Evolutionary conservation across 2,797 vertebrate genomes (phyloP).

Genomic region (Poecilia picta): DNA sequence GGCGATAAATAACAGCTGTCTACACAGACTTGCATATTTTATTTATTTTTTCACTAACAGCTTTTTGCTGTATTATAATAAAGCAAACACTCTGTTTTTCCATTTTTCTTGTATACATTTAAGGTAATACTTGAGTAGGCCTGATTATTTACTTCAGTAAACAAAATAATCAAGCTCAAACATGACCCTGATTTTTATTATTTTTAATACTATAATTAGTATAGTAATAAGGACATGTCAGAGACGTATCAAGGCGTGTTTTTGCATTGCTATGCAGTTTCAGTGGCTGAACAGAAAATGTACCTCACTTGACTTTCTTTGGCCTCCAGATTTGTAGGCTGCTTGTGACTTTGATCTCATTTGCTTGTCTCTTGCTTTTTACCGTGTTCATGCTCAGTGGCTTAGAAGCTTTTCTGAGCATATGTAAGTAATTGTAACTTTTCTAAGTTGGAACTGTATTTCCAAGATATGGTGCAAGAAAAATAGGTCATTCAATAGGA

Average conservation of each 20-base stretch:
- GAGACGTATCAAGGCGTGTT: neutral
- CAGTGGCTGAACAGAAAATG: slow-evolving; percentile 57
- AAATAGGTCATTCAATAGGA: slow-evolving; percentile 33
- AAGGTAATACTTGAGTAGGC: slow-evolving; percentile 37
- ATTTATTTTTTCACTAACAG: slow-evolving; percentile 20
- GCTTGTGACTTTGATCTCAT: slow-evolving; percentile 30
- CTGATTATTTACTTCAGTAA: slow-evolving; percentile 19
- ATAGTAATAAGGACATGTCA: neutral
- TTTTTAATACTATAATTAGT: neutral
- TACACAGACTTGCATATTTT: slow-evolving; percentile 22
- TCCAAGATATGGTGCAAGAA: slow-evolving; percentile 3
- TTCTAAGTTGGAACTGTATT: neutral
- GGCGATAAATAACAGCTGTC: neutral
- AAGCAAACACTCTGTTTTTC: slow-evolving; percentile 44
- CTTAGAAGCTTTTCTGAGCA: neutral
- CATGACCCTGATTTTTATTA: neutral
- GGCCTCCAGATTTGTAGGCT: slow-evolving; percentile 44
- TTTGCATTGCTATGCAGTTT: slow-evolving; percentile 35
- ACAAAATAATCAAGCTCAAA: slow-evolving; percentile 37
- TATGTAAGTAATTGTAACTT: neutral
- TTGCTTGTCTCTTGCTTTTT: slow-evolving; percentile 20
- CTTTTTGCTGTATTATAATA: slow-evolving; percentile 30
- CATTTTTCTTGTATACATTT: slow-evolving; percentile 18
- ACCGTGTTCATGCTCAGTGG: slow-evolving; percentile 12
- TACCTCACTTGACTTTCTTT: slow-evolving; percentile 50